phyloP scores from a whole-genome alignment of 2,888 invertebrate genomes.

The Catocala sponsa region DNA sequence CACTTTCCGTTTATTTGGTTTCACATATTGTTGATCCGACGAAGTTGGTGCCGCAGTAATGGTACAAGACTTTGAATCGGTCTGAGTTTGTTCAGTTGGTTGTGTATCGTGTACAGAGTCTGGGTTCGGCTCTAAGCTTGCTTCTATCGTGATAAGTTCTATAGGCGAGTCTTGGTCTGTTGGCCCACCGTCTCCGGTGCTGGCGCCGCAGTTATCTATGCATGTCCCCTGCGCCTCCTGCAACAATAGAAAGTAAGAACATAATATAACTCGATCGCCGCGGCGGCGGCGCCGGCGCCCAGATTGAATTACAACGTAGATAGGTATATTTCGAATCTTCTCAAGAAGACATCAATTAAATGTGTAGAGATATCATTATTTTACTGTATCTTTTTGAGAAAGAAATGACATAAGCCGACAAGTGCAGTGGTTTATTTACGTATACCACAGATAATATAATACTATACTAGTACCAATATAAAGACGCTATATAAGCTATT shows the following conservation, averaged over 20 bases:
- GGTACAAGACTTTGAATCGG: neutral
- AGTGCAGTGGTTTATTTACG: too few relatives aligned
- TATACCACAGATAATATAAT: too few relatives aligned
- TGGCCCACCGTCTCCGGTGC: neutral
- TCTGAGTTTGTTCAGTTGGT: neutral
- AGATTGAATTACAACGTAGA: too few relatives aligned
- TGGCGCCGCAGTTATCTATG: neutral
- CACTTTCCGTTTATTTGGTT: neutral
- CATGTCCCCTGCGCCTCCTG: neutral
- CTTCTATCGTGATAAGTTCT: constrained; percentile 1
- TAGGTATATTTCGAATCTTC: too few relatives aligned
- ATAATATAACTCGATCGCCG: too few relatives aligned
- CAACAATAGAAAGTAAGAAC: neutral
- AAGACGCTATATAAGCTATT: too few relatives aligned
- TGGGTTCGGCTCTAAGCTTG: neutral
- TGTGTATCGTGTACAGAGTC: neutral
- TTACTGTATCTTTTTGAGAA: too few relatives aligned
- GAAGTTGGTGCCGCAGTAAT: neutral
- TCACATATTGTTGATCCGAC: neutral
- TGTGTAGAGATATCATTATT: too few relatives aligned
- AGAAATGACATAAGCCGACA: too few relatives aligned
- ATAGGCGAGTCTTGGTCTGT: neutral
- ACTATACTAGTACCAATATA: too few relatives aligned
- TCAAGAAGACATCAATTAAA: too few relatives aligned
- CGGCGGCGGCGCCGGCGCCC: too few relatives aligned